Evolutionary conservation across 1,140 invertebrate genomes (phyloP).

Genomic region (Trinorchestia longiramus): DNA sequence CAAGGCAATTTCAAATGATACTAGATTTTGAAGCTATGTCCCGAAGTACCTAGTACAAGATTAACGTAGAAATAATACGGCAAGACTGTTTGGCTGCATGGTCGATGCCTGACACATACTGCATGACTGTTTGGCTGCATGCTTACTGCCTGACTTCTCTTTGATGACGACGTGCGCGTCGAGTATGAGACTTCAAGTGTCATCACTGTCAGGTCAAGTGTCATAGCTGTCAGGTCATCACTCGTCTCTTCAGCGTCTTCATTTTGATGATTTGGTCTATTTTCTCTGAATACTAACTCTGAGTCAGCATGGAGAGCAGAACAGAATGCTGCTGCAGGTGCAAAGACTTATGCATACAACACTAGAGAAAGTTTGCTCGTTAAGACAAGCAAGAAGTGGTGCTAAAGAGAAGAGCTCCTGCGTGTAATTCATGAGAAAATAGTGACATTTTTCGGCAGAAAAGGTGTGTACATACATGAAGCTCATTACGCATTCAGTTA

Average conservation of each 20-base stretch:
- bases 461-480: too few species aligned
- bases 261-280: not conserved
- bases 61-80: too few species aligned
- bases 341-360: too few species aligned
- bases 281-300: not conserved
- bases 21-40: too few species aligned
- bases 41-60: too few species aligned
- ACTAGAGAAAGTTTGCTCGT: too few species aligned
- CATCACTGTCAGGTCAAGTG: not conserved
- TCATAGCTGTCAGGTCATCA: not conserved
- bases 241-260: not conserved
- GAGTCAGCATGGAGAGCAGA: not conserved
- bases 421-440: too few species aligned
- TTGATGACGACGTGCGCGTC: not conserved
- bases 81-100: not conserved
- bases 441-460: too few species aligned
- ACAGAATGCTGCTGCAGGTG: not conserved
- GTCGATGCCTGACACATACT: not conserved
- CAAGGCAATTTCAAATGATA: too few species aligned
- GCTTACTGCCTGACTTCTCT: not conserved
- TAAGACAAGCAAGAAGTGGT: too few species aligned
- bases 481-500: too few species aligned
- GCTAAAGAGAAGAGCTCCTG: too few species aligned
- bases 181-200: not conserved
- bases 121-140: not conserved